Percentiles rank a stretch among this genome's conserved stretches.
Evolutionary conservation across 2,888 invertebrate species (phyloP).

Genomic region (Galerucella nymphaeae): DNA sequence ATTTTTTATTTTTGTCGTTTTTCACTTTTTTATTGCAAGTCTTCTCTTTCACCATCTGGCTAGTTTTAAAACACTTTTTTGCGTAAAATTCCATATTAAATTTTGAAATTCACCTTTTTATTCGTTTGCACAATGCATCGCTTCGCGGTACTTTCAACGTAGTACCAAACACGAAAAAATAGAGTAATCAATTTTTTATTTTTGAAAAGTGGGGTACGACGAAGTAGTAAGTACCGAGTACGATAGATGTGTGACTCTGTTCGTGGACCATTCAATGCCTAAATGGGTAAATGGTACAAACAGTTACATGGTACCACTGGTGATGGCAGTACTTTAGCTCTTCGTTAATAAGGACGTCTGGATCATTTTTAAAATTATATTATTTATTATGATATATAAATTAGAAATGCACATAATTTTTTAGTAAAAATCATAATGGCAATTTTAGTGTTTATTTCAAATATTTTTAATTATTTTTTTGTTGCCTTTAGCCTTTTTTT

Average conservation of each 20-base stretch:
- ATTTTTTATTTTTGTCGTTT: conserved; percentile 48
- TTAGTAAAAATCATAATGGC: too few species aligned
- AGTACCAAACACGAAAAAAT: conserved; percentile 43
- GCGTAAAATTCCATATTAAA: conserved; percentile 48
- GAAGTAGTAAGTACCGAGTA: conserved; percentile 21
- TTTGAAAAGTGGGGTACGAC: conserved; percentile 15
- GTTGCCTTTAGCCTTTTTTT: too few species aligned
- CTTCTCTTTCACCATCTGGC: conserved; percentile 46
- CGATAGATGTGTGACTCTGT: conserved; percentile 26
- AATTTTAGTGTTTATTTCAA: too few species aligned
- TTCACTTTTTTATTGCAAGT: conserved; percentile 45
- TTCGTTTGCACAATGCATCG: conserved; percentile 1
- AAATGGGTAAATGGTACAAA: conserved; percentile 29
- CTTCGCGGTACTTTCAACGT: conserved; percentile 7
- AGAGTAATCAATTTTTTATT: conserved; percentile 50
- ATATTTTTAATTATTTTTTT: too few species aligned
- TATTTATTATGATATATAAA: too few species aligned
- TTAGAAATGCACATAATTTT: too few species aligned
- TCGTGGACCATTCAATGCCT: conserved; percentile 29
- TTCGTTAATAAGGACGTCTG: not conserved
- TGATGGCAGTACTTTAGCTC: conserved; percentile 7
- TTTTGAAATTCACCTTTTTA: conserved; percentile 25
- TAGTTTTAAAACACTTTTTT: conserved; percentile 56
- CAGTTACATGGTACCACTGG: conserved; percentile 22
- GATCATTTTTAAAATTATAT: not conserved